Conservation (phyloP, 2,888 invertebrate species). For the Agriopis aurantiaria region DNA sequence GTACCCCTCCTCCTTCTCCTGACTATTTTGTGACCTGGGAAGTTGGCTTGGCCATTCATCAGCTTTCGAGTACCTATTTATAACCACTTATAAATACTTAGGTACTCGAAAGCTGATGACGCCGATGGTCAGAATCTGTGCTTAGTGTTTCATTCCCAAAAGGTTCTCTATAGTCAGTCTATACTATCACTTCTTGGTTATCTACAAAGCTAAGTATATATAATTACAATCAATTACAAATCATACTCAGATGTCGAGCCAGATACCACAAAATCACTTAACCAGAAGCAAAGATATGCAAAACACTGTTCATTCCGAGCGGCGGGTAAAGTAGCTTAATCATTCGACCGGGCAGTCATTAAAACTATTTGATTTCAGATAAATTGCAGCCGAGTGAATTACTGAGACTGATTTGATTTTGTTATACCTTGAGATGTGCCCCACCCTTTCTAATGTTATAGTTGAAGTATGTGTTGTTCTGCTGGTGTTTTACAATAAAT, state of each 20-base stretch:
- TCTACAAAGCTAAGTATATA: constrained; percentile 7
- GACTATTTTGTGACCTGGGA: too few species aligned
- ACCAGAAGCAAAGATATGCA: constrained; percentile 35
- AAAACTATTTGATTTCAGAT: constrained; percentile 40
- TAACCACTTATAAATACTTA: too few species aligned
- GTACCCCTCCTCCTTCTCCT: too few species aligned
- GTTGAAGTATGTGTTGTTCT: neutral
- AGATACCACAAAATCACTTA: constrained; percentile 36
- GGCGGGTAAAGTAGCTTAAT: constrained; percentile 32
- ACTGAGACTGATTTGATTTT: constrained; percentile 8
- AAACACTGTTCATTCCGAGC: constrained; percentile 29
- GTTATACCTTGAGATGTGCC: neutral
- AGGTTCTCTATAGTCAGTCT: too few species aligned
- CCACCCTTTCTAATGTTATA: neutral
- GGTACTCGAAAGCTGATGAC: too few species aligned
- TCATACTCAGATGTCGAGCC: constrained; percentile 7
- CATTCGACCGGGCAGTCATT: constrained; percentile 32
- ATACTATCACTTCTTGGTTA: neutral
- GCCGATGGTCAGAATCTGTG: too few species aligned
- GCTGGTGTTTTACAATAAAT: too few species aligned
- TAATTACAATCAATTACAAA: constrained; percentile 18
- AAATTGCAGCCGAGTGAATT: constrained; percentile 17
- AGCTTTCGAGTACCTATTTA: too few species aligned
- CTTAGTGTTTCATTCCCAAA: too few species aligned
- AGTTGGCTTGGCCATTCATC: too few species aligned